Base-by-base conservation (phyloP, 1,140 invertebrate genomes). In the Venturia canescens region DNA sequence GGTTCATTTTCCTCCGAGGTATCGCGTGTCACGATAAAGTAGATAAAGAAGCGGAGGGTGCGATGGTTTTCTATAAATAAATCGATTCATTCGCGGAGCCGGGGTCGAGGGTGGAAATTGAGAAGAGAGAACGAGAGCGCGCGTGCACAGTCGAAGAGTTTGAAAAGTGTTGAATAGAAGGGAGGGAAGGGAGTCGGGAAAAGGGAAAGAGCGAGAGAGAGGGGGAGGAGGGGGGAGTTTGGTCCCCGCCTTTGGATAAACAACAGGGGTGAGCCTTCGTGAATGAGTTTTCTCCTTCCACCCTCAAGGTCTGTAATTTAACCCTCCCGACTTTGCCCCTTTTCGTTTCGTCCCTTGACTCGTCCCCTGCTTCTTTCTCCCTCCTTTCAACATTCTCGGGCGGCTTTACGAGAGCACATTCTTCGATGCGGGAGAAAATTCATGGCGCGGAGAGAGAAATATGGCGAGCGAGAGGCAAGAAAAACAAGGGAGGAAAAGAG, bases 341-440 rank as follows among this genome's bases (percentile, higher is more conserved):
- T n/a, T n/a, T 66, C 26, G 11, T 63, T 63, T 34, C 31, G 31
- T 44, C 38, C 5, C 11, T 44, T 44, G 38, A 44, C 38, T 44
- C 38, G 38, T 44, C 38, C 60, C n/a, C n/a, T n/a, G n/a, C n/a
- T 26, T 63, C 57, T 84, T 84, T 81, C 82, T 88, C 77, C 26
- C 76, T 75, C 60, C 21, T 27, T 27, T 15, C 23, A 23, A 4
- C 60, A 66, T 66, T 29, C 60, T 23, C 60, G 60, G 9, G 9
- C 23, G 0, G 7, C 60, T 66, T 26, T n/a, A 66, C 23, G 38
- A 44, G 38, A 44, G 38, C 38, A 44, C 2, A 44, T 44, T 44
- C 38, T 44, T 44, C 23, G 23, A 66, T 66, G 60, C 23, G 60
- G 60, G 23, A 23, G 9, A 13, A 66, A 66, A 66, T 79, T 26